These are phyloP conservation scores for Mesodorylaimus sp. DNA, from an alignment of 2,888 invertebrate species.

Conservation along the genomic window DNA sequence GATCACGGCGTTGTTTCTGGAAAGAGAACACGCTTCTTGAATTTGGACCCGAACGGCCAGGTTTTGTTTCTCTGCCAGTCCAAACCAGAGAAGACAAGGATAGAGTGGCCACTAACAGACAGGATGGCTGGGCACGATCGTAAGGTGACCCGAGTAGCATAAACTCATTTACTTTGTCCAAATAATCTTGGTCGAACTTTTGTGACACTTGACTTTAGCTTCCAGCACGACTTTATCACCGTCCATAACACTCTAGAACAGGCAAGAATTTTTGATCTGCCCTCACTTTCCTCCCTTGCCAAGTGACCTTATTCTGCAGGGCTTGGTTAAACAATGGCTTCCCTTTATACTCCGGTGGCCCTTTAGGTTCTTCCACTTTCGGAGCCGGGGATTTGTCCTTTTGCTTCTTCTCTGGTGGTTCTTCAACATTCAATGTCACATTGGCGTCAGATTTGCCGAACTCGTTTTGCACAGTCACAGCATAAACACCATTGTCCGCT, in stretches of 20 bases:
- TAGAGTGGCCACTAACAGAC: too few relatives aligned
- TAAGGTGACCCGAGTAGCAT: too few relatives aligned
- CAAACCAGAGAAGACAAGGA: too few relatives aligned
- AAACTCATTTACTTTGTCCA: constrained; percentile 22
- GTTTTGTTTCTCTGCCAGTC: too few relatives aligned
- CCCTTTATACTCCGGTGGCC: neutral
- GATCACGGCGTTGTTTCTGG: constrained; percentile 21
- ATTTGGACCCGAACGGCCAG: too few relatives aligned
- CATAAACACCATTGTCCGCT: neutral
- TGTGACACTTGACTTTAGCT: constrained; percentile 24
- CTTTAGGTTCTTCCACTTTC: neutral
- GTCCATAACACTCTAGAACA: constrained; percentile 17
- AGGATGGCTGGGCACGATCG: too few relatives aligned
- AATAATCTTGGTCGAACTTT: constrained; percentile 20
- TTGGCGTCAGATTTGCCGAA: neutral
- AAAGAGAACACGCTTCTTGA: constrained; percentile 4
- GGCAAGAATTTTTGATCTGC: too few relatives aligned
- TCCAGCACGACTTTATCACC: constrained; percentile 22
- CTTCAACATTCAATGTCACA: neutral
- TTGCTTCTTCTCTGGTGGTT: neutral
- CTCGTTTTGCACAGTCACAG: neutral
- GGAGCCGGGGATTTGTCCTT: neutral
- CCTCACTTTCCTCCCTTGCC: too few relatives aligned
- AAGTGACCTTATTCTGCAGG: neutral
- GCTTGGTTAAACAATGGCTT: neutral